Evolutionary conservation across 2,888 invertebrate species (phyloP).

Genomic region (Octonoba sinensis): DNA sequence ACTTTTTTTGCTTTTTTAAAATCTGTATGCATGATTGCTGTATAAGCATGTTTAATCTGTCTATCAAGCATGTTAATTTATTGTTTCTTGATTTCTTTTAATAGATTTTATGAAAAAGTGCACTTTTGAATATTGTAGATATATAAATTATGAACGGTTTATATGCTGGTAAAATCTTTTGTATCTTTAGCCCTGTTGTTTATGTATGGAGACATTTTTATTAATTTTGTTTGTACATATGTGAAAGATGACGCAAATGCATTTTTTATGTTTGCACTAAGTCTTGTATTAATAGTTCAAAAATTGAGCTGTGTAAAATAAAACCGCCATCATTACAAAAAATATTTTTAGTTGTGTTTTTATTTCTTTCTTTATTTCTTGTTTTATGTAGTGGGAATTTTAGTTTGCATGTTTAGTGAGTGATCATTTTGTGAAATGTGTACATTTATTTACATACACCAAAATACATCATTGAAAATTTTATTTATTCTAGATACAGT

Average conservation of each 20-base stretch:
- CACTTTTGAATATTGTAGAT: constrained; percentile 8
- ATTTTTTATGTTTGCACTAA: constrained; percentile 61
- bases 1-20: too few relatives aligned
- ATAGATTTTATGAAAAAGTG: constrained; percentile 14
- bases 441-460: background rate
- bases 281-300: constrained; percentile 46
- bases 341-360: constrained; percentile 50
- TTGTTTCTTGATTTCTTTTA: constrained; percentile 16
- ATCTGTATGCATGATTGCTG: background rate
- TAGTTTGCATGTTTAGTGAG: constrained; percentile 39
- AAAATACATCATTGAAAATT: too few relatives aligned
- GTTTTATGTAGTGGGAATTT: constrained; percentile 15
- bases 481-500: too few relatives aligned
- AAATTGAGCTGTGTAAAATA: constrained; percentile 60
- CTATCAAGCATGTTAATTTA: constrained; percentile 26
- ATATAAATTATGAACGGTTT: background rate
- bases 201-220: constrained; percentile 52
- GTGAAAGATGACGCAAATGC: constrained; percentile 46
- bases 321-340: constrained; percentile 49
- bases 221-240: constrained; percentile 63
- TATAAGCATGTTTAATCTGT: constrained; percentile 40
- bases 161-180: constrained; percentile 36
- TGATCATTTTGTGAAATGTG: background rate
- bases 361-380: constrained; percentile 19
- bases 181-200: constrained; percentile 44